Evolutionary conservation across 1,140 invertebrate genomes (phyloP), one percentile per base, ranked within the genome.

Genomic region (Asobara japonica): DNA sequence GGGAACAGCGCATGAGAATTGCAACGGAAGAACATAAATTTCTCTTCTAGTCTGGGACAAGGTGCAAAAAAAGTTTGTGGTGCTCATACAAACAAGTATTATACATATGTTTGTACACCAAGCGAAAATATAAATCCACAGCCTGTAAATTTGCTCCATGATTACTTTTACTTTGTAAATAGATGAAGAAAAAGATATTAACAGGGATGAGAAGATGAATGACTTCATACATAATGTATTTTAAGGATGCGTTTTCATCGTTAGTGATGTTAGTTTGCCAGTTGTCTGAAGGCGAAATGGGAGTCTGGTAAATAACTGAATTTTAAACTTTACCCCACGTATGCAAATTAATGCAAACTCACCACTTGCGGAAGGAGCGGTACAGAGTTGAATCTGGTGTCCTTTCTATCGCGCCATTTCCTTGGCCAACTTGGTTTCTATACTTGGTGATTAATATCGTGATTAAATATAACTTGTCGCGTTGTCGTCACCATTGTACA

Each of bases 321-420:
- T 36, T 36, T 36, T 36, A 36, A 36, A 36, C 31, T 36, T 36
- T 36, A 5, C 5, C 11, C 11, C 31, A 36, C 5, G 2, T 33
- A 65, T 8, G 30, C 25, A 30, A 33, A 29, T 25, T 51, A 41
- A 36, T 36, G 31, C 31, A 36, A 36, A 36, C 31, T 89, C 80
- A 66, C 31, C 5, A 11, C 31, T 36, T 36, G 31, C 11, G 31
- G n/a, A n/a, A n/a, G n/a, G n/a, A n/a, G n/a, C n/a, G n/a, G n/a
- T n/a, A n/a, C n/a, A n/a, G n/a, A n/a, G n/a, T n/a, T n/a, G n/a
- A n/a, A n/a, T n/a, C n/a, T n/a, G n/a, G n/a, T n/a, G 31, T 36
- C 31, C 31, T 11, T 36, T 36, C 31, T 11, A 36, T 36, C 31
- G 5, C 31, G 5, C 31, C 5, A 36, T 36, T 36, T 11, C 11